Evolutionary conservation across 2,797 vertebrate species (phyloP), one percentile per base, ranked within the genome.

Genomic region (Amblyopsis hoosieri): DNA sequence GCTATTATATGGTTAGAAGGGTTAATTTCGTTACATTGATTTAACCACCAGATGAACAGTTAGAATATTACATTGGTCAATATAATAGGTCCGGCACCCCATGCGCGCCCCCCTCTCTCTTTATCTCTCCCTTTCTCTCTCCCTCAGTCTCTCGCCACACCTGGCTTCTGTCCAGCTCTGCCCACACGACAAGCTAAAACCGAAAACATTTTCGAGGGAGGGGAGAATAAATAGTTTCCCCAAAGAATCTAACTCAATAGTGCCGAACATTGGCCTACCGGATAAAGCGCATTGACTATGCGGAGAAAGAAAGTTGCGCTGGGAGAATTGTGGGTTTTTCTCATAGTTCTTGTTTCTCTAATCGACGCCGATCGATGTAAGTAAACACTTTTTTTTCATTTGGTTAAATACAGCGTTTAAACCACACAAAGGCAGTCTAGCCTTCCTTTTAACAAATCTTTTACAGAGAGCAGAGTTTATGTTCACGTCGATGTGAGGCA

Each of bases 331-430:
- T 45, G 83, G 85, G 67, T 80, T 65, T 79, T 86, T 76, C 78
- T 93, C 54, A 3, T 87, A 12, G 75, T 91, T 42, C 72, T 90
- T 3, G 74, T 87, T 73, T 73, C 84, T 48, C 75, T 93, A 63
- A 80, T 82, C 83, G 87, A 87, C 51, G 81, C 90, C 12, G 69
- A 86, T 65, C 80, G 65, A 73, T 93, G 93, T 94, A 85, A 94
- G 93, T 93, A 87, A 19, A 71, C 6, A 0, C 13, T 62, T 33
- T 53, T 69, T 74, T 65, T 55, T 48, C 14, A 17, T 64, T 68
- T 76, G 19, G 14, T 29, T 29, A 29, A 62, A 51, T 56, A 37
- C 71, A 23, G 31, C 31, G 6, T 17, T 46, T 4, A 10, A 55
- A 3, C 55, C 5, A 50, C 15, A 1, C 57, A 56, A 17, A 17